Evolutionary conservation across 2,888 invertebrate genomes (phyloP).

Genomic region (Spodoptera littoralis): DNA sequence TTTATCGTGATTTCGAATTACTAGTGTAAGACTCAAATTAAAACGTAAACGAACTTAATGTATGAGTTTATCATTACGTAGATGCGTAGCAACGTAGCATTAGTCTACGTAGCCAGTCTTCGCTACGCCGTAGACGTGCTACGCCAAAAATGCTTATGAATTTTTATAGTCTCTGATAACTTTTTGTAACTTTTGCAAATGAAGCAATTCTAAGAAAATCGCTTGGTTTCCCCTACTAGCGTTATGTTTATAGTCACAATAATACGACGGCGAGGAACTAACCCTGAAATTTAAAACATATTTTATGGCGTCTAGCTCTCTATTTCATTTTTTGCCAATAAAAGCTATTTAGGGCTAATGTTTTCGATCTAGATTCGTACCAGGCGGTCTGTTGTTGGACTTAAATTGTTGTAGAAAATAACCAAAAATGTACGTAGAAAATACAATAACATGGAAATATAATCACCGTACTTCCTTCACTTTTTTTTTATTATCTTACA

Average conservation of each 20-base stretch:
- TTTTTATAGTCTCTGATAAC: background rate
- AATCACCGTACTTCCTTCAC: too few relatives aligned
- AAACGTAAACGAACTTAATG: too few relatives aligned
- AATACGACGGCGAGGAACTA: constrained; percentile 25
- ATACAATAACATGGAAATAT: too few relatives aligned
- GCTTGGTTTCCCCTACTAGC: constrained; percentile 10
- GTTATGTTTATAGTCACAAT: constrained; percentile 36
- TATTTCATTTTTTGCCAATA: constrained; percentile 43
- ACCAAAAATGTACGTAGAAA: background rate
- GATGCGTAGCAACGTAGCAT: constrained; percentile 13
- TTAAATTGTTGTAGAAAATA: constrained; percentile 10
- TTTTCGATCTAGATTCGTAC: constrained; percentile 49
- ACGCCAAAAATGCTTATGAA: constrained; percentile 1
- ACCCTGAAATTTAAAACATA: constrained; percentile 39
- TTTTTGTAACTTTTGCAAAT: constrained; percentile 35
- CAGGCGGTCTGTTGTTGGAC: constrained; percentile 33
- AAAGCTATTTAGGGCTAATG: constrained; percentile 34
- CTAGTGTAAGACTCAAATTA: too few relatives aligned
- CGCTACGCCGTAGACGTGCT: constrained; percentile 44
- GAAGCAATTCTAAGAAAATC: constrained; percentile 34
- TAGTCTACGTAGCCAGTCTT: background rate
- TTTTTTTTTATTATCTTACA: too few relatives aligned
- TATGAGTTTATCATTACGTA: background rate
- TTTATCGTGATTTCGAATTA: too few relatives aligned
- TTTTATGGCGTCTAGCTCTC: constrained; percentile 47